Evolutionary conservation across 2,888 invertebrate genomes (phyloP), one percentile per base, ranked within the genome.

Genomic region (Pilophorus perplexus): DNA sequence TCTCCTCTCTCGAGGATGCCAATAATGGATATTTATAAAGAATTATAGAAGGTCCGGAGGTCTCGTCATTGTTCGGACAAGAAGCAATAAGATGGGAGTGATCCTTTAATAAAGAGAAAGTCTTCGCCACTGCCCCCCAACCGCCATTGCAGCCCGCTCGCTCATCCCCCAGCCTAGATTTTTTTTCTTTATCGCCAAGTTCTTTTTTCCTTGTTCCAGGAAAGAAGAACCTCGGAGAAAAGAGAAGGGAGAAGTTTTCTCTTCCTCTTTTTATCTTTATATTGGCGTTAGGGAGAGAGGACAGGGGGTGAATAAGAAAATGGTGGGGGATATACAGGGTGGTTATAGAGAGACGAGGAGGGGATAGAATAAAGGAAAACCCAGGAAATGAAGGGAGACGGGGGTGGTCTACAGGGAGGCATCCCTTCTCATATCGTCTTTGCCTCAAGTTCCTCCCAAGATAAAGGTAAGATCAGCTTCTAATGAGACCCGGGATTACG

Each of bases 401-500:
- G 25, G 22, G 55, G 20, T 16, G 55, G 14, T n/a, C 22, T n/a
- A n/a, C 8, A 18, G 4, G n/a, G 22, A 22, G 50, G 44, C 33
- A 10, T 40, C 18, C 44, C 14, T 14, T 37, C 40, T 37, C 22
- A 5, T 40, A 4, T 33, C 18, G 23, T 37, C 37, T 27, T 20
- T 37, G 22, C 38, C 50, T 28, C 62, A 27, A 42, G 44, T 10
- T 16, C 28, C 55, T 14, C n/a, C 23, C 46, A 16, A 55, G 55
- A 54, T 59, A 44, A 52, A 28, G 25, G 52, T 44, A 72, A 71
- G 68, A 73, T 72, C 62, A 67, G 64, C 52, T 70, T 67, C 50
- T 68, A 70, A 69, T 40, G 68, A 33, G 66, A 67, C 67, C 71
- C 50, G 71, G 68, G 68, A 62, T 62, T 70, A 50, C 44, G 66